Conservation (phyloP, 2,888 invertebrate species). For the Taphrorychus bicolor region DNA sequence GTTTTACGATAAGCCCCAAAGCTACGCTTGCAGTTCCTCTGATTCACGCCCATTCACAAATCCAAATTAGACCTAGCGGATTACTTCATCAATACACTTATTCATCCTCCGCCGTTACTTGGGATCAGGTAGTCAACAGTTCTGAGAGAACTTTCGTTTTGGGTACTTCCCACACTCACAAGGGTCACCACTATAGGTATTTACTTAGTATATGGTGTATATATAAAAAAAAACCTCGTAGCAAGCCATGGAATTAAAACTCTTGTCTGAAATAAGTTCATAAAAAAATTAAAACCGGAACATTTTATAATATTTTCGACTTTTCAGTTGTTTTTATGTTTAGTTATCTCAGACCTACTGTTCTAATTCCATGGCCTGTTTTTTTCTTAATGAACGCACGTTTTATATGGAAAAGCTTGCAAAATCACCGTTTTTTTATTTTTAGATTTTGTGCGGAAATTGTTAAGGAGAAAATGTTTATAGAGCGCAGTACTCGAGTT, state of each 20-base stretch:
- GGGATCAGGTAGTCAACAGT: slow-evolving; percentile 66
- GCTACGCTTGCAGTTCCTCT: slow-evolving; percentile 78
- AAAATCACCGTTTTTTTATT: not conserved
- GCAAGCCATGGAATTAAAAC: too few species aligned
- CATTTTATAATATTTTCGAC: too few species aligned
- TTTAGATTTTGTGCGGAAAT: slow-evolving; percentile 79
- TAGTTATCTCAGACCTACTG: too few species aligned
- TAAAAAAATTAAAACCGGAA: too few species aligned
- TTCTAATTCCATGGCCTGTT: too few species aligned
- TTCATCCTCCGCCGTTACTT: slow-evolving; percentile 67
- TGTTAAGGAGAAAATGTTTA: slow-evolving; percentile 75
- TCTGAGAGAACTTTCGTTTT: slow-evolving; percentile 58
- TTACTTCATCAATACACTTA: slow-evolving; percentile 61
- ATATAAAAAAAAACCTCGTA: not conserved
- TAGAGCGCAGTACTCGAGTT: slow-evolving; percentile 50
- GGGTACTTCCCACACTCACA: slow-evolving; percentile 60
- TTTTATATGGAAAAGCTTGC: not conserved
- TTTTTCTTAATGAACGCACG: not conserved
- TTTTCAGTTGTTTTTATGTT: too few species aligned
- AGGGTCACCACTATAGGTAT: slow-evolving; percentile 60
- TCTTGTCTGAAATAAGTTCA: too few species aligned
- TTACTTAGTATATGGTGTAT: too few species aligned
- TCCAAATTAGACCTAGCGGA: slow-evolving; percentile 75
- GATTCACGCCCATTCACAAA: slow-evolving; percentile 73
- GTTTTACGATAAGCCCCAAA: slow-evolving; percentile 63